Evolutionary conservation across 2,113 vertebrate species (phyloP).

Genomic region (Gasterosteus aculeatus): DNA sequence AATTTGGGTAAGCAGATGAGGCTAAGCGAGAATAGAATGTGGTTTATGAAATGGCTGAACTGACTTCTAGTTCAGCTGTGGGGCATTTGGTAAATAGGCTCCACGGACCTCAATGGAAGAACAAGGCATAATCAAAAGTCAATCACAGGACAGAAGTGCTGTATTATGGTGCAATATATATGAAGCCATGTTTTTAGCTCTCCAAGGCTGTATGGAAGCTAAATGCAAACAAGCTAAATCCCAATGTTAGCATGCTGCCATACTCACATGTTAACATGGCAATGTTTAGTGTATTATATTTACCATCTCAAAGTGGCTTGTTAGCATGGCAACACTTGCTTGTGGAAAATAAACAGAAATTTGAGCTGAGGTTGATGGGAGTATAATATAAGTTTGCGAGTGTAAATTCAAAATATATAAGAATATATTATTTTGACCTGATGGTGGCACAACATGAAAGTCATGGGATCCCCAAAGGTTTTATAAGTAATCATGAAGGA

Average conservation of each 20-base stretch:
- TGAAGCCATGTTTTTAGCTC: not conserved
- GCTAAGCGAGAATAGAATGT: not conserved
- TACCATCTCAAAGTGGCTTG: not conserved
- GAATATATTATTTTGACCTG: not conserved
- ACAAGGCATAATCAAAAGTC: not conserved
- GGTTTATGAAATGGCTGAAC: not conserved
- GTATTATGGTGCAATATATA: not conserved
- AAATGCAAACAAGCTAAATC: not conserved
- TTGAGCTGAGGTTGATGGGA: not conserved
- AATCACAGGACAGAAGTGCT: not conserved
- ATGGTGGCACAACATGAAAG: not conserved
- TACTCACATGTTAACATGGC: not conserved
- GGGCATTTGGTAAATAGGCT: not conserved
- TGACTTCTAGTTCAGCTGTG: not conserved
- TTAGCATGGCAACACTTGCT: not conserved
- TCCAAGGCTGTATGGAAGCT: not conserved
- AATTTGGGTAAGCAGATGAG: not conserved
- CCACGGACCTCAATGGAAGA: not conserved
- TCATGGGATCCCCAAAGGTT: not conserved
- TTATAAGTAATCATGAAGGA: not conserved
- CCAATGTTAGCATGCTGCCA: too few relatives aligned
- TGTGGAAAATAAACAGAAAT: not conserved
- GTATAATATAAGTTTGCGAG: not conserved
- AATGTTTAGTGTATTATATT: not conserved
- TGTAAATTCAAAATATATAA: not conserved